Evolutionary conservation across 92 coral and sea anemone genomes (phyloP), one percentile per base, ranked within the genome.

Genomic region (Zoanthus sansibaricus): DNA sequence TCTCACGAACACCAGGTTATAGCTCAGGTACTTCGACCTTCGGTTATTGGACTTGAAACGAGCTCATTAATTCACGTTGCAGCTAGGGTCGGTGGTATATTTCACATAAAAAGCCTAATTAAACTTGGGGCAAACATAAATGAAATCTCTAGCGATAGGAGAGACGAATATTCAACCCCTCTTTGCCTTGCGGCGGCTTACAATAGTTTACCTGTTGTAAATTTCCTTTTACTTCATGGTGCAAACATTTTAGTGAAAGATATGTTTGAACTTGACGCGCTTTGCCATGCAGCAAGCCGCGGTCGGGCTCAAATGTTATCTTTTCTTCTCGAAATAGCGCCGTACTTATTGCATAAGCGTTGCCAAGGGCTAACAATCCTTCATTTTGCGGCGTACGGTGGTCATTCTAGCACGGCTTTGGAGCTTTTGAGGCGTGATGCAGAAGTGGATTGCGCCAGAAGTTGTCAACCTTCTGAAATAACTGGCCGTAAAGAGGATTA

Each of bases 141-240:
- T 64, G 85, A 80, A 66, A 66, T 80, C 11, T 80, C 85, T 3
- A 62, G 4, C 66, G 85, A 80, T 52, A 80, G 85, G 25, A 47
- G 70, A 66, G 85, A 80, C 14, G 85, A 80, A 14, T 80, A 33
- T 21, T 80, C 85, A 7, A 31, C 59, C 6, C 85, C 85, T 66
- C 85, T 80, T 47, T 80, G 85, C 44, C 85, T 80, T 64, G 85
- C 85, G 45, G 21, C 85, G 20, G 85, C 75, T 14, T 80, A 80
- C 45, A 80, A 80, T 5, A 46, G 46, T 46, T 2, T 66, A 46
- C 46, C 56, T 31, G 85, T 80, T 66, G 75, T 80, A 8, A 64
- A 64, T 30, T 32, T 11, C 12, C 85, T 80, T 21, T 47, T 80
- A 66, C 9, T 17, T 47, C 85, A 33, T 25, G 85, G 85, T 48